Evolutionary conservation across 2,888 invertebrate genomes (phyloP), one percentile per base, ranked within the genome.

Genomic region (Sinhomidia bicolor): DNA sequence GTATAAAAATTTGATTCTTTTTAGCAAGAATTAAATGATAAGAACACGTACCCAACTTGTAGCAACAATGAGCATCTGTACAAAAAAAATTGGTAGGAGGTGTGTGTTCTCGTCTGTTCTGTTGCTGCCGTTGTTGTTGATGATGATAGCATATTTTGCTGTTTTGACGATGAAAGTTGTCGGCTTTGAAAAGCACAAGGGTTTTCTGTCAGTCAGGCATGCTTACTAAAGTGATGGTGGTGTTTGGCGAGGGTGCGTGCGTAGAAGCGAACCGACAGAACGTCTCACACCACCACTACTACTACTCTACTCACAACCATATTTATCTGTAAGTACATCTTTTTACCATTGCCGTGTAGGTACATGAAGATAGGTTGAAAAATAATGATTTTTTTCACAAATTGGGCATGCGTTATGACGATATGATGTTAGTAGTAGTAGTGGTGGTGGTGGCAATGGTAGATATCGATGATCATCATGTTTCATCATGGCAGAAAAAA

Each of bases 341-440:
- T 32, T 36, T 57, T 54, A 57, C 54, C 51, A 32, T 29, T 57
- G 54, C 54, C 36, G 12, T 54, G 29, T 12, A 54, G 78, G 9
- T 65, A 2, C 17, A 17, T 68, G 36, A 7, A 36, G 36, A 36
- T n/a, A n/a, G n/a, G n/a, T n/a, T n/a, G n/a, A n/a, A n/a, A 76
- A 14, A n/a, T 7, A 81, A 54, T 54, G 78, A 60, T 87, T 87
- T 87, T 60, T 82, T 71, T 86, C 76, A 81, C 51, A 36, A 81
- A 68, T 82, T 68, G 68, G n/a, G 71, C 88, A 88, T 88, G 88
- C 88, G 83, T 83, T 88, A 6, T 84, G 26, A n/a, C 57, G 47
- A 44, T 83, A 20, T 20, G 57, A 5, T 51, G 29, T 6, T 71
- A 10, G 44, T 44, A 44, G 12, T 12, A 23, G 68, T 23, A n/a